Evolutionary conservation across 2,113 vertebrate genomes (phyloP).

Genomic region (Syrmaticus mikado): DNA sequence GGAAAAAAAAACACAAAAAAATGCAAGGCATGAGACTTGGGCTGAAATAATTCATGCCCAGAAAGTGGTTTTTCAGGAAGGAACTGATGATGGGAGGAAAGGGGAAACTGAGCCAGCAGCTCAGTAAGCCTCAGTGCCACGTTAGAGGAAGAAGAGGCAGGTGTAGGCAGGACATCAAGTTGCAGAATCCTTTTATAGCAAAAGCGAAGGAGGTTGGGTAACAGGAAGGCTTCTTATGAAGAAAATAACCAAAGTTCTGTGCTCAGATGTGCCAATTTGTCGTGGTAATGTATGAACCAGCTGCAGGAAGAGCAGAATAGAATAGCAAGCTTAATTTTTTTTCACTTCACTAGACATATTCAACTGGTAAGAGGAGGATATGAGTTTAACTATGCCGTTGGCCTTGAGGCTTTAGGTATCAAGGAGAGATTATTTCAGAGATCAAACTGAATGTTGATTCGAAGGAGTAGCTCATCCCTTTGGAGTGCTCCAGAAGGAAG

Average conservation of each 20-base stretch:
- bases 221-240: not conserved
- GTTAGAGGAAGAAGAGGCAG: not conserved
- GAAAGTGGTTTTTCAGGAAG: not conserved
- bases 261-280: not conserved
- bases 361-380: constrained; percentile 33
- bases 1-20: not conserved
- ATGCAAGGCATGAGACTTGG: not conserved
- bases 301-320: not conserved
- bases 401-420: constrained; percentile 71
- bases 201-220: not conserved
- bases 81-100: not conserved
- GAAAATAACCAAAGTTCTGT: not conserved
- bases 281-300: not conserved
- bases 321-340: not conserved
- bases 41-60: not conserved
- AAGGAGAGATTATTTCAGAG: constrained; percentile 73
- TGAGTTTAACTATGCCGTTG: constrained; percentile 16
- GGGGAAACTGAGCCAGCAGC: not conserved
- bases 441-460: constrained; percentile 76
- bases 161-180: not conserved
- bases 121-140: not conserved
- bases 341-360: not conserved
- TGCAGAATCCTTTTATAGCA: not conserved
- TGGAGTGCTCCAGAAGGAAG: constrained; percentile 68
- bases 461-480: constrained; percentile 72